Evolutionary conservation across 2,888 invertebrate genomes (phyloP).

Genomic region (Seira sanloemensis): DNA sequence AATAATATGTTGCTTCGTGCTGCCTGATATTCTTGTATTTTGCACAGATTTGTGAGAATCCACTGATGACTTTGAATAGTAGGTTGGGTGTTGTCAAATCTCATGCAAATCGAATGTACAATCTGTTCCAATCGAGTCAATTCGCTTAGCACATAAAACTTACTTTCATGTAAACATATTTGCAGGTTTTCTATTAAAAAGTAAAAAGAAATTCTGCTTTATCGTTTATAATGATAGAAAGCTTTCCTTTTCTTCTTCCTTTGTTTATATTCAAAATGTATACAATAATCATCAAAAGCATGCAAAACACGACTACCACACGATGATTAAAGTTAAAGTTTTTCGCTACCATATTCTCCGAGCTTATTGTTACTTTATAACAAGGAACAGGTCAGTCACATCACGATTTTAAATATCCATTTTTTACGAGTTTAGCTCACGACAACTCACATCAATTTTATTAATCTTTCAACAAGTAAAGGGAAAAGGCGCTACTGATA

Average conservation of each 20-base stretch:
- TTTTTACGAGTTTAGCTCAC: constrained; percentile 50
- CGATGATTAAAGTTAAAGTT: too few species aligned
- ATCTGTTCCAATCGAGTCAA: background rate
- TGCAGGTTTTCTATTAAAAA: too few species aligned
- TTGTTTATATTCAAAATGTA: too few species aligned
- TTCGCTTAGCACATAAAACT: background rate
- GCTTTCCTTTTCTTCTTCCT: constrained; percentile 22
- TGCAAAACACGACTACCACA: too few species aligned
- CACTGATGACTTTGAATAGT: background rate
- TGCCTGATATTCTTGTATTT: background rate
- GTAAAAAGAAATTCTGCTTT: background rate
- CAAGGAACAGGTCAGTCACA: constrained; percentile 54
- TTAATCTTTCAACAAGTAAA: too few species aligned
- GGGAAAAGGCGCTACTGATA: too few species aligned
- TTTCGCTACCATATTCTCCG: constrained; percentile 15
- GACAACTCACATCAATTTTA: too few species aligned
- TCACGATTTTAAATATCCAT: constrained; percentile 51
- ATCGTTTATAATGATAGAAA: constrained; percentile 34
- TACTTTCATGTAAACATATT: too few species aligned
- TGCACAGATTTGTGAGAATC: background rate
- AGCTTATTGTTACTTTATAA: background rate
- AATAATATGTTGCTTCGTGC: constrained; percentile 1
- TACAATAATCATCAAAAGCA: too few species aligned
- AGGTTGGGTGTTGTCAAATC: too few species aligned
- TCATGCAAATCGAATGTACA: too few species aligned